Evolutionary conservation across 2,113 vertebrate species (phyloP).

Genomic region (Mobula hypostoma): DNA sequence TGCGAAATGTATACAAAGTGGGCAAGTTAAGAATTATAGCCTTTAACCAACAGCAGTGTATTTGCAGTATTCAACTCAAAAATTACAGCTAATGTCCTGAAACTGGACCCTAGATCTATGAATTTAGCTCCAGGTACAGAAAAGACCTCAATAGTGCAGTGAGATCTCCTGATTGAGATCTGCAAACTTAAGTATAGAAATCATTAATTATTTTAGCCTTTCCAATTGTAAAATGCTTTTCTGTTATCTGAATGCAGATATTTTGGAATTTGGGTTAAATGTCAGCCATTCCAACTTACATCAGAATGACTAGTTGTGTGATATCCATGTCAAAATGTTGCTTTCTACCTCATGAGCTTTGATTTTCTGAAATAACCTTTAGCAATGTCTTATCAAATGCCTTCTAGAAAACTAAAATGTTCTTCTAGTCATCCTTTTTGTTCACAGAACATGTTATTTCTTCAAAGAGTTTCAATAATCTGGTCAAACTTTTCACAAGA

Average conservation of each 20-base stretch:
- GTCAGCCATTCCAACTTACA: not conserved
- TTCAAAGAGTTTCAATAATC: too few species aligned
- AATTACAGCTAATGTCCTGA: not conserved
- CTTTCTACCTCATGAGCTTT: too few species aligned
- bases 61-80: not conserved
- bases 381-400: too few species aligned
- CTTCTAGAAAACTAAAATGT: too few species aligned
- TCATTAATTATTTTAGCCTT: not conserved
- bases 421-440: too few species aligned
- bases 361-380: too few species aligned
- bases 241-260: not conserved
- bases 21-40: not conserved
- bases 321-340: too few species aligned
- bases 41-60: not conserved
- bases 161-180: not conserved
- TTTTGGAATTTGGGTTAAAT: not conserved
- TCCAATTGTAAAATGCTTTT: not conserved
- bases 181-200: not conserved
- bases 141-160: not conserved
- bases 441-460: too few species aligned
- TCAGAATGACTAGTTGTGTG: not conserved
- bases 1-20: not conserved
- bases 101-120: too few species aligned
- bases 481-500: too few species aligned
- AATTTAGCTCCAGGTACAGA: not conserved